Evolutionary conservation across 2,888 invertebrate species (phyloP).

Genomic region (Sturmia bella): DNA sequence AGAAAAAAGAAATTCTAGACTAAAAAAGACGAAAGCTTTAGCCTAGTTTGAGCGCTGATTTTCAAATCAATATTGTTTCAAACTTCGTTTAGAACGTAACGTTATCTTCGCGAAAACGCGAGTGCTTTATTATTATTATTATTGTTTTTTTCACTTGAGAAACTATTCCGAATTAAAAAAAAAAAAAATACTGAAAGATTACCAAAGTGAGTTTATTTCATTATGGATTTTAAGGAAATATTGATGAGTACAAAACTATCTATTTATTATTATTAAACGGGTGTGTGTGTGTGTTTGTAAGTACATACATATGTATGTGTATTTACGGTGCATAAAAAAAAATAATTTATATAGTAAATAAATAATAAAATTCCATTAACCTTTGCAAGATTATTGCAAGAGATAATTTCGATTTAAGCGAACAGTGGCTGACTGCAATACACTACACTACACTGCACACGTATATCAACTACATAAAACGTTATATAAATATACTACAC

Average conservation of each 20-base stretch:
- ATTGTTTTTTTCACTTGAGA: constrained; percentile 1
- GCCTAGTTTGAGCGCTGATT: constrained; percentile 61
- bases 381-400: constrained; percentile 54
- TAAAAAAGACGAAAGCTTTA: constrained; percentile 52
- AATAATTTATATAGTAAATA: constrained; percentile 25
- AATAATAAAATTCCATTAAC: constrained; percentile 59
- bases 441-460: too few species aligned
- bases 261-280: constrained; percentile 29
- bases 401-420: constrained; percentile 38
- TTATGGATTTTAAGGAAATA: constrained; percentile 50
- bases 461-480: neutral
- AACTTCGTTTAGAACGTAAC: constrained; percentile 57
- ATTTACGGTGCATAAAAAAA: constrained; percentile 3
- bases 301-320: too few species aligned
- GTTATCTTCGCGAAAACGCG: constrained; percentile 17
- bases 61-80: constrained; percentile 64
- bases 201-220: constrained; percentile 48
- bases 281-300: too few species aligned
- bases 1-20: constrained; percentile 45
- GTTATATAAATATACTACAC: neutral
- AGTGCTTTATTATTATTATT: neutral
- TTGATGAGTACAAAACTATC: constrained; percentile 31
- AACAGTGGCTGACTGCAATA: constrained; percentile 49
- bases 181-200: constrained; percentile 5
- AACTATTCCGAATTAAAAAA: constrained; percentile 8